These are phyloP conservation scores for Spinus olivaceus DNA, from an alignment of 2,797 vertebrate species.

Conservation along the genomic window DNA sequence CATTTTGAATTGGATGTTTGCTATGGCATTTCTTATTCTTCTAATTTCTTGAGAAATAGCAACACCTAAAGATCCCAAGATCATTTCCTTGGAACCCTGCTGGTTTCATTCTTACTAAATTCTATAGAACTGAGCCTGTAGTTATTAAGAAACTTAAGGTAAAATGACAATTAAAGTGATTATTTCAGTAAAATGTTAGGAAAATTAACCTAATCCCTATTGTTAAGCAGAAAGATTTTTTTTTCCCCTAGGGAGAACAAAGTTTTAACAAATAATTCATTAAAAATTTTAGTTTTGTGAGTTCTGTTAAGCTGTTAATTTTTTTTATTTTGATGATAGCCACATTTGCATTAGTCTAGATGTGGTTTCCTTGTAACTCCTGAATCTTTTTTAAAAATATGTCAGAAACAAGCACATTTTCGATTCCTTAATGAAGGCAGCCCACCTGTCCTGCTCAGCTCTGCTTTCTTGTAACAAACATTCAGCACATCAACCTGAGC, in stretches of 20 bases:
- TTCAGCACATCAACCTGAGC: not conserved
- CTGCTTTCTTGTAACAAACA: not conserved
- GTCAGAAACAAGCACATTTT: not conserved
- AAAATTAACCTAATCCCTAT: slow-evolving; percentile 15
- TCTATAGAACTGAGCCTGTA: slow-evolving; percentile 8
- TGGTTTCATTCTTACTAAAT: not conserved
- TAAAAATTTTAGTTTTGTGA: not conserved
- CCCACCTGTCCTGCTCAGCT: not conserved
- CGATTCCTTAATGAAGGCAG: not conserved
- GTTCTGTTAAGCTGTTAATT: not conserved
- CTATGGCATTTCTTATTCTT: not conserved
- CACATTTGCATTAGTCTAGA: not conserved
- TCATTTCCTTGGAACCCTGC: not conserved
- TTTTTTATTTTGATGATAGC: not conserved
- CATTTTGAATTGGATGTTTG: not conserved
- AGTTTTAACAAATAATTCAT: not conserved
- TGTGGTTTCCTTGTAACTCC: not conserved
- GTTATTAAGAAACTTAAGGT: not conserved
- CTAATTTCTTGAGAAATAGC: not conserved
- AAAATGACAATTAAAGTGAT: slow-evolving; percentile 24
- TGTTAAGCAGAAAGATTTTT: not conserved
- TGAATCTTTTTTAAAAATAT: not conserved
- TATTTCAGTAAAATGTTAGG: slow-evolving; percentile 12
- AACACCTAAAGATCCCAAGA: not conserved
- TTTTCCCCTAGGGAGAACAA: not conserved